Evolutionary conservation across 2,797 vertebrate species (phyloP).

Genomic region (Crocodylus rhombifer): DNA sequence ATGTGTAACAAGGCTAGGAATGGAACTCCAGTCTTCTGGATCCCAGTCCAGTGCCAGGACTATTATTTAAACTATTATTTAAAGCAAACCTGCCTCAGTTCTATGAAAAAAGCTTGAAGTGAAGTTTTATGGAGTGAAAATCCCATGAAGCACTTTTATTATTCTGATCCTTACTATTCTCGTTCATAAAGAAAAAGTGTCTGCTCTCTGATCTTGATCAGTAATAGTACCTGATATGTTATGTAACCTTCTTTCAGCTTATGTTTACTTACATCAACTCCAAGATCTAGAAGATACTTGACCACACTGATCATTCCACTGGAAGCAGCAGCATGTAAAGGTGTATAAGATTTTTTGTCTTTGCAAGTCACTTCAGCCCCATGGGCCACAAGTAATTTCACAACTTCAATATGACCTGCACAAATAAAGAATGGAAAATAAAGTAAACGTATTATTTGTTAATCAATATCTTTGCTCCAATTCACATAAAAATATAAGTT

Average conservation of each 20-base stretch:
- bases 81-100: background rate
- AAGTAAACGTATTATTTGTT: background rate
- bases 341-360: constrained; percentile 97
- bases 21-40: constrained; percentile 32
- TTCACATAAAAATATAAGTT: background rate
- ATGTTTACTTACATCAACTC: constrained; percentile 91
- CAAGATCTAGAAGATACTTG: constrained; percentile 96
- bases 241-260: background rate
- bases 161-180: background rate
- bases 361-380: constrained; percentile 97
- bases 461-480: background rate
- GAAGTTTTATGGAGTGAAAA: background rate
- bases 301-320: constrained; percentile 98
- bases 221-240: background rate
- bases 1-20: constrained; percentile 6
- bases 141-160: background rate
- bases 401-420: constrained; percentile 96
- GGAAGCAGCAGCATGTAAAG: constrained; percentile 95
- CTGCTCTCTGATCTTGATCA: background rate
- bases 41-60: background rate
- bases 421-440: constrained; percentile 43
- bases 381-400: constrained; percentile 93
- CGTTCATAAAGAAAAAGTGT: background rate
- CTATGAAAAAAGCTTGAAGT: background rate
- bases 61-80: background rate